A percentile compares a stretch with the other conserved stretches of the same genome.
phyloP scores from a whole-genome alignment of 2,888 invertebrate genomes.

The Anagyrus pseudococci region DNA sequence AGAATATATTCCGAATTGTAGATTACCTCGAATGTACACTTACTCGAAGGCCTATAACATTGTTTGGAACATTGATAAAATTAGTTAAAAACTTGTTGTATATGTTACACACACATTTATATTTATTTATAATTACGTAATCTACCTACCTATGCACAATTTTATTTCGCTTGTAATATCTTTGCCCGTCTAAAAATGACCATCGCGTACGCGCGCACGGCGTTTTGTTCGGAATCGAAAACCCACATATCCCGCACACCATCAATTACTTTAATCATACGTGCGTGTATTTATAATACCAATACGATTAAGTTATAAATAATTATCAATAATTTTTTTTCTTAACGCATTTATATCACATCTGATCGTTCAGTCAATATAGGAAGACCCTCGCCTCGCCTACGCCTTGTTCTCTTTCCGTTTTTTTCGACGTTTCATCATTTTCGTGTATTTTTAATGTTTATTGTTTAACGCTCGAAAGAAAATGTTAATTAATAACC shows the following conservation, averaged over 20 bases:
- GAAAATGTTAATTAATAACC: no score
- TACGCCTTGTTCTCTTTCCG: constrained; percentile 45
- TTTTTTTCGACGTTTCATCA: constrained; percentile 32
- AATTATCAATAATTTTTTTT: constrained; percentile 47
- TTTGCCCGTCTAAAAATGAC: constrained; percentile 48
- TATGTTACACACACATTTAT: constrained; percentile 42
- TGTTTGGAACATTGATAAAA: constrained; percentile 59
- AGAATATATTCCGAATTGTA: constrained; percentile 2
- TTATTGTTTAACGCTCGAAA: no score
- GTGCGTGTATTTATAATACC: constrained; percentile 55
- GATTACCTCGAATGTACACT: constrained; percentile 19
- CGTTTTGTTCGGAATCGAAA: no score
- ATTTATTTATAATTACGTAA: constrained; percentile 39
- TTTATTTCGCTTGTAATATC: constrained; percentile 50
- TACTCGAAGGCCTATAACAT: constrained; percentile 32
- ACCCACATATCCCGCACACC: neutral
- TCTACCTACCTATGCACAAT: constrained; percentile 43
- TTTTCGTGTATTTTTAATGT: constrained; percentile 7
- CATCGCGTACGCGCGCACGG: neutral
- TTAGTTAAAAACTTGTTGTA: constrained; percentile 60
- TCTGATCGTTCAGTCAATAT: constrained; percentile 63
- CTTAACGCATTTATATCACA: constrained; percentile 61
- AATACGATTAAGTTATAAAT: constrained; percentile 45
- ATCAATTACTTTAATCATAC: constrained; percentile 44
- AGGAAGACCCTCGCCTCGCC: constrained; percentile 61